A percentile compares a stretch with the other conserved stretches of the same genome.
These are phyloP conservation scores for Crax fasciolata DNA, from an alignment of 2,797 vertebrate genomes.

Conservation along the genomic window DNA sequence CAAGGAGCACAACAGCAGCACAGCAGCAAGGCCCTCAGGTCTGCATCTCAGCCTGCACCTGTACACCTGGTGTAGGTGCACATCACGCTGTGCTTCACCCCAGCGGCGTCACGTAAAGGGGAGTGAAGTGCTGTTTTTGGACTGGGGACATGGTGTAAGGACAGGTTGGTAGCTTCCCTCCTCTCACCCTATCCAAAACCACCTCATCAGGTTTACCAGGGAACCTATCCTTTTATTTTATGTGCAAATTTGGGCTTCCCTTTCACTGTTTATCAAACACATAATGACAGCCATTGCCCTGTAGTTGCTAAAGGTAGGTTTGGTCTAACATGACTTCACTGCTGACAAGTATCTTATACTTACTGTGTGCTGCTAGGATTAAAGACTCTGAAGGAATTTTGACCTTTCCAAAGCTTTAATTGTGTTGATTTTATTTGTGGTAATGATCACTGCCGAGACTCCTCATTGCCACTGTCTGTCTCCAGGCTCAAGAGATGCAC, in stretches of 20 bases:
- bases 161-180: background rate
- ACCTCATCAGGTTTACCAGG: background rate
- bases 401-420: constrained; percentile 58
- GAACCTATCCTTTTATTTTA: background rate
- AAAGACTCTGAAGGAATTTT: constrained; percentile 38
- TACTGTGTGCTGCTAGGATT: constrained; percentile 31
- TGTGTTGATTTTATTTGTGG: constrained; percentile 32
- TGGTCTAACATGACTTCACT: constrained; percentile 21
- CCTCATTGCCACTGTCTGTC: background rate
- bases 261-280: background rate
- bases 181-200: background rate
- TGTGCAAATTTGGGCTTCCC: constrained; percentile 17
- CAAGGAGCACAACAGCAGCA: background rate
- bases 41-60: background rate
- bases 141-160: background rate
- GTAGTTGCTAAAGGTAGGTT: constrained; percentile 15
- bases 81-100: accelerated
- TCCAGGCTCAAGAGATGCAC: background rate
- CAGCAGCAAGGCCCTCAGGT: background rate
- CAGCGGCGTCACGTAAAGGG: accelerated
- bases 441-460: constrained; percentile 35
- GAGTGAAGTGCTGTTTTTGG: background rate
- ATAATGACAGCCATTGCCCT: constrained; percentile 45
- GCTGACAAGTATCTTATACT: constrained; percentile 46
- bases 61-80: background rate